These are phyloP conservation scores for Pedetes capensis DNA, from an alignment of 2,113 vertebrate species.

Conservation along the genomic window DNA sequence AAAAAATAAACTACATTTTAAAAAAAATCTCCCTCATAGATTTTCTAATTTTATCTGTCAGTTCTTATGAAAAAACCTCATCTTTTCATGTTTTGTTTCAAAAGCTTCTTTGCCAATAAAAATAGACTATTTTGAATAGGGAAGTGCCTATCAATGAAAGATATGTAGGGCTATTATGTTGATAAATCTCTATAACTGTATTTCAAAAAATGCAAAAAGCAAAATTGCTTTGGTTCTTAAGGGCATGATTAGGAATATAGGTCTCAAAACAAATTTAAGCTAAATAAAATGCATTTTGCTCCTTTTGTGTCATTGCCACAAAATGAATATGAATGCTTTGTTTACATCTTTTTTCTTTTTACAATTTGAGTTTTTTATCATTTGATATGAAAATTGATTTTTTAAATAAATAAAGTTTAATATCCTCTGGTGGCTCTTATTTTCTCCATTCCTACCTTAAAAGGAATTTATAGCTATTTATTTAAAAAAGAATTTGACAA, in stretches of 20 bases:
- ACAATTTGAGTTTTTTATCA: background rate
- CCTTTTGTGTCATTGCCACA: background rate
- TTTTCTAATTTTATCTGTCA: constrained; percentile 49
- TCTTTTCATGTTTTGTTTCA: constrained; percentile 45
- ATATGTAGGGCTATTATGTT: background rate
- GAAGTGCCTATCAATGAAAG: background rate
- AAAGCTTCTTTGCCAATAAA: constrained; percentile 9
- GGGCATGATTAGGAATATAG: background rate
- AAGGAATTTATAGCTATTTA: constrained; percentile 1
- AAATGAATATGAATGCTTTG: constrained; percentile 35
- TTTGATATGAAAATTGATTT: constrained; percentile 18
- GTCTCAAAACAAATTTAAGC: constrained; percentile 38
- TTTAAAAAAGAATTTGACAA: background rate
- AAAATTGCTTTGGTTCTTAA: constrained; percentile 9
- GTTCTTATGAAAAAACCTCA: background rate
- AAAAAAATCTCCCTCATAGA: no score
- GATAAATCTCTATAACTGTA: background rate
- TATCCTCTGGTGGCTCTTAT: background rate
- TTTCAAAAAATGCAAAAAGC: constrained; percentile 11
- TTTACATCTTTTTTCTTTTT: background rate
- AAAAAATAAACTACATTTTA: constrained; percentile 8
- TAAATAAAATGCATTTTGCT: constrained; percentile 39
- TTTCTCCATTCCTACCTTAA: background rate
- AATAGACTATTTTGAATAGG: constrained; percentile 34
- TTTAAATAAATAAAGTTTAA: constrained; percentile 32